Evolutionary conservation across 2,113 vertebrate species (phyloP).

Genomic region (Colistium nudipinnis): DNA sequence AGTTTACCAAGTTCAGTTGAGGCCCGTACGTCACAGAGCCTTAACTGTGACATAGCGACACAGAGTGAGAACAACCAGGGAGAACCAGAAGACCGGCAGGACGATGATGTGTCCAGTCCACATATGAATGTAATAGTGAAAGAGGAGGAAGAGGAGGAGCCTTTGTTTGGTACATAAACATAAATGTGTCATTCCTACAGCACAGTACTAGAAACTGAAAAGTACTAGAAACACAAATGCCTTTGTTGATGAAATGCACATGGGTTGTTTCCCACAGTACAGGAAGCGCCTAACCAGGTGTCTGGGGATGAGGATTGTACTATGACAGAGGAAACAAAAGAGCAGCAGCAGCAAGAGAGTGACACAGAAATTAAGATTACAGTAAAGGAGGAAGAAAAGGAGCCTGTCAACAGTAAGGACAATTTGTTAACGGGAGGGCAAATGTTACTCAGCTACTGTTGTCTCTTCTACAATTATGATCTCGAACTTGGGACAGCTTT

Average conservation of each 20-base stretch:
- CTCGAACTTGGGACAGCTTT: neutral
- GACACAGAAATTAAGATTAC: conserved; percentile 55
- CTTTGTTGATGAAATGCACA: neutral
- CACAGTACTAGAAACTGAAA: neutral
- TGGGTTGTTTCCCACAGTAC: conserved; percentile 9
- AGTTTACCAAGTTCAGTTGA: conserved; percentile 9
- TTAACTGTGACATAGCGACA: conserved; percentile 28
- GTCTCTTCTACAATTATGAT: neutral
- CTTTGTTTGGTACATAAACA: conserved; percentile 62
- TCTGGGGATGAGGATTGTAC: conserved; percentile 33
- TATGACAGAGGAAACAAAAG: conserved; percentile 20
- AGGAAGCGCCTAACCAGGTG: conserved; percentile 28
- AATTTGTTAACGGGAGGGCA: neutral
- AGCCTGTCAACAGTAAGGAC: conserved; percentile 58
- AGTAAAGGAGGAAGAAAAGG: conserved; percentile 72
- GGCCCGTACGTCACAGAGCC: conserved; percentile 7
- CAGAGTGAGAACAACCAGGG: conserved; percentile 1
- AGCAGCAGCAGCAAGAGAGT: conserved; percentile 38
- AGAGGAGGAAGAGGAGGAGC: conserved; percentile 74
- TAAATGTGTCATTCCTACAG: neutral
- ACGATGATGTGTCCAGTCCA: conserved; percentile 29
- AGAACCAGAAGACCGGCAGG: neutral
- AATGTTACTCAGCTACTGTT: neutral
- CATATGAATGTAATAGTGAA: conserved; percentile 71
- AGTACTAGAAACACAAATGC: neutral